Base-by-base conservation (phyloP, 2,888 invertebrate species). In the Epistrophe eligans region DNA sequence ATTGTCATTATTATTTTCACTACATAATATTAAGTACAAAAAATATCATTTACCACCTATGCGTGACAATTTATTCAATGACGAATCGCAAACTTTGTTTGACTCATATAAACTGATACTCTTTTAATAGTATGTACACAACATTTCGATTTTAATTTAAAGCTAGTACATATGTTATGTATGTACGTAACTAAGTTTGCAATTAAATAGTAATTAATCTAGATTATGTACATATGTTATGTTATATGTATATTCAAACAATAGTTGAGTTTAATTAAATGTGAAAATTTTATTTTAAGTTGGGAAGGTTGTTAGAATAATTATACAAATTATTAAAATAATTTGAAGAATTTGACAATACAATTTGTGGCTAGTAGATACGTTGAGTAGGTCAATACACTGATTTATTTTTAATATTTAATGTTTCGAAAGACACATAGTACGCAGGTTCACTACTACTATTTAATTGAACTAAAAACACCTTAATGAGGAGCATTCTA, bases 1-100 rank as follows among this genome's bases (percentile, higher is more conserved):
- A 9, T 35, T 0, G 35, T 35, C 9, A 35, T 8, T 35, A 8
- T 35, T 35, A 35, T 35, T 35, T 35, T 35, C 35, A 35, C 6
- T 35, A 35, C 24, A 24, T 24, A 24, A n/a, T 35, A 35, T 7
- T 35, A 35, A 9, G 35, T 0, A 35, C 7, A 35, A 35, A 8
- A 35, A 32, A 32, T 2, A 35, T 32, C 32, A 35, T 35, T 35
- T 8, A 35, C 35, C 35, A 35, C 35, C 17, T 58, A 35, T 58
- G 58, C 58, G 58, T 58, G 58, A 58, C 38, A 58, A 17, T 38
- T 17, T 17, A 11, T 24, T 38, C 17, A 58, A 58, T 58, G 58
- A 17, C 17, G 11, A 58, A 17, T 38, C 5, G 5, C 43, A 17
- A 50, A 24, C 4, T 19, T 19, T 19, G 48, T 17, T 48, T 50